Percentiles rank a stretch among this genome's conserved stretches.
Conservation (phyloP, 2,888 invertebrate species). For the Cremastinae sp. region DNA sequence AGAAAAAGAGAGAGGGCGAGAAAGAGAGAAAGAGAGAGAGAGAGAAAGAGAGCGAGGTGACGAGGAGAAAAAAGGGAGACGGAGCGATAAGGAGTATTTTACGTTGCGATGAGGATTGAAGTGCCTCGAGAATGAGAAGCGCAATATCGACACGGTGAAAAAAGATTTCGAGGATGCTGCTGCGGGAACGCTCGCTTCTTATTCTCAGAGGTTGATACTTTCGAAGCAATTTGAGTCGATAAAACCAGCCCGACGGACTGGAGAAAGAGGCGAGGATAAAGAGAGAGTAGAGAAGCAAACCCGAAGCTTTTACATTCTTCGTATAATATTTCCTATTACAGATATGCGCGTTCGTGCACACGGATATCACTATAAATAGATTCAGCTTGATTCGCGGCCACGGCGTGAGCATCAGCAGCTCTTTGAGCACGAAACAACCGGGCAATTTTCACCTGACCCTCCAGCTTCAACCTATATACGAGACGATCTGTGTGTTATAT, state of each 20-base stretch:
- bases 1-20: constrained; percentile 27
- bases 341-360: neutral
- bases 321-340: neutral
- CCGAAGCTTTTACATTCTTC: constrained; percentile 24
- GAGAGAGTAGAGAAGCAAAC: constrained; percentile 2
- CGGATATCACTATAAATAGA: constrained; percentile 1
- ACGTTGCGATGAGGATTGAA: constrained; percentile 31
- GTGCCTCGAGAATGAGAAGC: constrained; percentile 23
- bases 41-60: constrained; percentile 28
- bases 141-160: constrained; percentile 19
- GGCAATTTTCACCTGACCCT: constrained; percentile 72
- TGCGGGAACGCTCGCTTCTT: constrained; percentile 42
- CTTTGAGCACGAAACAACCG: constrained; percentile 63
- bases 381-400: constrained; percentile 34
- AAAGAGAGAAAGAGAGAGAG: constrained; percentile 4
- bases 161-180: constrained; percentile 32
- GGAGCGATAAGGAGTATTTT: constrained; percentile 14
- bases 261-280: constrained; percentile 14
- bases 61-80: constrained; percentile 6
- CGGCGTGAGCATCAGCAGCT: constrained; percentile 59
- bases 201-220: constrained; percentile 61
- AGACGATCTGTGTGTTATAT: constrained; percentile 14
- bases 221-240: constrained; percentile 76
- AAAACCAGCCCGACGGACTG: constrained; percentile 66
- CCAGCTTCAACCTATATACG: constrained; percentile 61